phyloP scores from a whole-genome alignment of 2,888 invertebrate genomes.

The Amiota minor region DNA sequence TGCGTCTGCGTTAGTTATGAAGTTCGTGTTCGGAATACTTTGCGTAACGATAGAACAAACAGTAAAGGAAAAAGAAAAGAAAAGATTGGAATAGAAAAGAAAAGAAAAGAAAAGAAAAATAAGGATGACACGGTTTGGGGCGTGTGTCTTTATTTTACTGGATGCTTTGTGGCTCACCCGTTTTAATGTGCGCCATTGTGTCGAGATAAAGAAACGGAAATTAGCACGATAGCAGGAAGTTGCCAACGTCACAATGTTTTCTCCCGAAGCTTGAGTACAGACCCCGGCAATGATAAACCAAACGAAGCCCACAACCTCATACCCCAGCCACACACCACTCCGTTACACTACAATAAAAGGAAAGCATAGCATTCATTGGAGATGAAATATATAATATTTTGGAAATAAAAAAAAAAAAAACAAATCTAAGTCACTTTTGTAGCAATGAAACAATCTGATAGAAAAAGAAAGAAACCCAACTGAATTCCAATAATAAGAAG shows the following conservation, averaged over 20 bases:
- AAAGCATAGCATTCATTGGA: conserved; percentile 35
- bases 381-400: too few species aligned
- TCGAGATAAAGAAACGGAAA: conserved; percentile 72
- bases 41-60: conserved; percentile 16
- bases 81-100: too few species aligned
- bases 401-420: background rate
- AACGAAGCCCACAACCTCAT: conserved; percentile 30
- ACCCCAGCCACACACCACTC: conserved; percentile 25
- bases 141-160: conserved; percentile 34
- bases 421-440: background rate
- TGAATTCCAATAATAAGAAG: conserved; percentile 67
- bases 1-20: conserved; percentile 33
- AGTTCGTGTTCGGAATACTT: conserved; percentile 32
- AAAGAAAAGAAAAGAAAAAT: background rate
- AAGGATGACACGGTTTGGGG: conserved; percentile 1
- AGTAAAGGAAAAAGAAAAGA: too few species aligned
- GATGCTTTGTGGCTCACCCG: conserved; percentile 25
- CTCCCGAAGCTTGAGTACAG: conserved; percentile 40
- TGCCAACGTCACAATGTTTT: conserved; percentile 57
- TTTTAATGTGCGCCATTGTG: conserved; percentile 72
- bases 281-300: conserved; percentile 17
- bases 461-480: conserved; percentile 27
- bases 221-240: conserved; percentile 73
- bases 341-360: conserved; percentile 20
- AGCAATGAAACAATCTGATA: conserved; percentile 1